Base-by-base conservation (phyloP, 2,113 vertebrate species). In the Maccullochella peelii region DNA sequence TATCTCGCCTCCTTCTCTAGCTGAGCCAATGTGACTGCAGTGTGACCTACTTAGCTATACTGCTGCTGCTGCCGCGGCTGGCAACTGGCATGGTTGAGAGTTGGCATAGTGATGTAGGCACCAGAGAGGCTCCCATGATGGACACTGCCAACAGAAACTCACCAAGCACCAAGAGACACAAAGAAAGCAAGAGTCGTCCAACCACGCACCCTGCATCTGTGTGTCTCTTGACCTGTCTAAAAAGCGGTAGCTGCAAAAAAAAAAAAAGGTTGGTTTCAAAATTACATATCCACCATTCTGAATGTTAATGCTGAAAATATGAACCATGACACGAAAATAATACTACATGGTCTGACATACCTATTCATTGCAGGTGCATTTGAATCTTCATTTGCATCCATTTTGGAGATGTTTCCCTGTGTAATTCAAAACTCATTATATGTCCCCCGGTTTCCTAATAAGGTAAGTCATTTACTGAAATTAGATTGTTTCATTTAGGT, bases 41-140 rank as follows among this genome's bases (percentile, higher is more conserved):
- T 86, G 88, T 94, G 93, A 94, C 93, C 93, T 94, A 94, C 91
- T 94, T 94, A 93, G 90, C 77, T 5, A 50, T 52, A 55, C 61
- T 84, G 72, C 59, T 73, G 74, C 69, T 61, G 68, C 77, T 80
- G 90, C 87, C 86, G 78, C 80, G 73, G 89, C 88, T 89, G 80
- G n/a, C n/a, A n/a, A 91, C 90, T 94, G 90, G 91, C 91, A 88
- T 77, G 80, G 91, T 57, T 47, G 72, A 86, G 85, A 85, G 86
- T 80, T 91, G 91, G 91, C 87, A 83, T 78, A 73, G 86, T 80
- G 77, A 89, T 79, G 83, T 71, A 83, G 78, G 85, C 57, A 90
- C 73, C 80, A 61, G 72, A 79, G 77, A 91, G 87, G 84, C 62
- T 85, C 49, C 86, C 59, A 61, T 80, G 78, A 81, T 79, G 68